phyloP scores from a whole-genome alignment of 2,888 invertebrate species.

The Eupithecia dodoneata region DNA sequence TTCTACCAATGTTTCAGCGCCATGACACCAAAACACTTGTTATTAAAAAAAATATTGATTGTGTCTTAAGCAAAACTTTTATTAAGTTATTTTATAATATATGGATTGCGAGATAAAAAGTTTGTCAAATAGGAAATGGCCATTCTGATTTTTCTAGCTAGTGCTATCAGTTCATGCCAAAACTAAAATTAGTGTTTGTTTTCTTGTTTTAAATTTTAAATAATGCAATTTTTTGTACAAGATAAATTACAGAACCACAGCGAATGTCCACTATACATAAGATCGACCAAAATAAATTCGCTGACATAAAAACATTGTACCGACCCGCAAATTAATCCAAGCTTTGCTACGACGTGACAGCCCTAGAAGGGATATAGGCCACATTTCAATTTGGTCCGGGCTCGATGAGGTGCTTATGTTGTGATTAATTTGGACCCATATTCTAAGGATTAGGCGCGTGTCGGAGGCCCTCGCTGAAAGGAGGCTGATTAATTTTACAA shows the following conservation, averaged over 20 bases:
- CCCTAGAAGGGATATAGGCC: slow-evolving; percentile 42
- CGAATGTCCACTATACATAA: neutral
- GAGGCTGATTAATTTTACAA: slow-evolving; percentile 1
- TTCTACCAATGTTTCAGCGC: neutral
- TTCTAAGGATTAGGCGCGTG: slow-evolving; percentile 8
- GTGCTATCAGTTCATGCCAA: neutral
- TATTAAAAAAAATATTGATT: neutral
- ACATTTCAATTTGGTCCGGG: slow-evolving; percentile 52
- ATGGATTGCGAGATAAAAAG: neutral
- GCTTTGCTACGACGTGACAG: slow-evolving; percentile 14
- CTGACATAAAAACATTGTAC: neutral
- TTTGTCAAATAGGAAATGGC: neutral
- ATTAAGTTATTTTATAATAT: neutral
- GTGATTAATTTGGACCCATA: slow-evolving; percentile 38
- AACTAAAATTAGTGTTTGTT: neutral
- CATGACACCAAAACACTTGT: neutral
- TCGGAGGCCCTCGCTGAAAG: neutral
- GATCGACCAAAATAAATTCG: neutral
- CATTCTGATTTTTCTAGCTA: neutral
- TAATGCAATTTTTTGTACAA: neutral
- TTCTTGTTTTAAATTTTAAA: neutral
- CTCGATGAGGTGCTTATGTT: slow-evolving; percentile 38
- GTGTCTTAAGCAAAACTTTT: neutral
- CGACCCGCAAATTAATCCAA: neutral
- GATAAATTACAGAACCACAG: neutral